phyloP scores from a whole-genome alignment of 2,888 invertebrate genomes.

The Balanococcus diminutus region DNA sequence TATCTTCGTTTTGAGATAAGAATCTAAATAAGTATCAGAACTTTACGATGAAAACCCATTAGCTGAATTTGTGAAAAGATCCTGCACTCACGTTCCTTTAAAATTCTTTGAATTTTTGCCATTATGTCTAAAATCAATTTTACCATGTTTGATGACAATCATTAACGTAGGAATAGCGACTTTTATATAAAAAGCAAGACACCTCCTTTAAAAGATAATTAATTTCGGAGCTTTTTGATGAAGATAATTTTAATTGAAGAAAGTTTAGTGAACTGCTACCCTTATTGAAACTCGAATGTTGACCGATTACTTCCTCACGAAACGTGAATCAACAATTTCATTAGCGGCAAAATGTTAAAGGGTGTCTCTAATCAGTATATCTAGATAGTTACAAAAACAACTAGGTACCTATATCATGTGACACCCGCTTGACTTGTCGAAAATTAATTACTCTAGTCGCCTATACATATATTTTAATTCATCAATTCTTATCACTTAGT shows the following conservation, averaged over 20 bases:
- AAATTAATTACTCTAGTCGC: too few relatives aligned
- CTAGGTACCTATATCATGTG: too few relatives aligned
- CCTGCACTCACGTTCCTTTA: neutral
- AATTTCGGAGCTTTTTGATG: neutral
- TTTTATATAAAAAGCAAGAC: neutral
- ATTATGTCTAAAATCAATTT: neutral
- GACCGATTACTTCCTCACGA: neutral
- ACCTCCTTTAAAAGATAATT: neutral
- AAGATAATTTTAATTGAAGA: neutral
- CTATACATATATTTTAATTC: too few relatives aligned
- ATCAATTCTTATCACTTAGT: too few relatives aligned
- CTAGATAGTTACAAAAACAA: too few relatives aligned
- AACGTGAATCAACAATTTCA: neutral
- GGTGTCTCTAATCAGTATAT: too few relatives aligned
- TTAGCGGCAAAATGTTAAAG: too few relatives aligned
- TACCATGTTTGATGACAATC: neutral
- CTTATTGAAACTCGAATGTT: neutral
- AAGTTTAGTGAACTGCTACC: neutral
- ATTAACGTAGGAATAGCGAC: neutral
- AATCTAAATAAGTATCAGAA: neutral
- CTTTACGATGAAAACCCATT: neutral
- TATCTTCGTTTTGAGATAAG: too few relatives aligned
- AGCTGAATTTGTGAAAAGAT: neutral
- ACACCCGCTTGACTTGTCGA: too few relatives aligned
- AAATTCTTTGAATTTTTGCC: neutral